Evolutionary conservation across 2,113 vertebrate species (phyloP).

Genomic region (Montifringilla adamsi): DNA sequence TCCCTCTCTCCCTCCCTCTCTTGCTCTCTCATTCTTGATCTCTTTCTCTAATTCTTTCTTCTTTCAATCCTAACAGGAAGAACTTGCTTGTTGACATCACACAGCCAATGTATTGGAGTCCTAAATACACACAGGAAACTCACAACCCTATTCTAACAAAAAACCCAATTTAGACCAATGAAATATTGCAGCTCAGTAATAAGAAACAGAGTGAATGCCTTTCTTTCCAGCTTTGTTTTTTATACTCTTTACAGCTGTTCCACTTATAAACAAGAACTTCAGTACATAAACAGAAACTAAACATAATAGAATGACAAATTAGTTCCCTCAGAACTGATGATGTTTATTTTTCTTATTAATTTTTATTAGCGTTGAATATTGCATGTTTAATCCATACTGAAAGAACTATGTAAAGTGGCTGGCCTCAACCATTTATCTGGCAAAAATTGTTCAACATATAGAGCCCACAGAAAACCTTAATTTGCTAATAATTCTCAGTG

Average conservation of each 20-base stretch:
- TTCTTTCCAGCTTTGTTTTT: not conserved
- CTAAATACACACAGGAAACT: not conserved
- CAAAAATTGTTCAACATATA: not conserved
- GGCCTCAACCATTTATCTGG: not conserved
- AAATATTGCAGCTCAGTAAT: not conserved
- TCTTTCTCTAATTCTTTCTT: too few relatives aligned
- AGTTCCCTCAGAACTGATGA: not conserved
- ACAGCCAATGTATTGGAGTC: not conserved
- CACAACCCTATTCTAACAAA: not conserved
- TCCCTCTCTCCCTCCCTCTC: not conserved
- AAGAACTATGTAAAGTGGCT: not conserved
- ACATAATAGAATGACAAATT: constrained; percentile 9
- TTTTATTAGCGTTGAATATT: not conserved
- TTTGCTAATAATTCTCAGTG: constrained; percentile 51
- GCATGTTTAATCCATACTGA: not conserved
- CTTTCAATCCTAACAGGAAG: rapidly evolving
- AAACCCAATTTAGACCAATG: not conserved
- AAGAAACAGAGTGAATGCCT: not conserved
- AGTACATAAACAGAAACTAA: constrained; percentile 34
- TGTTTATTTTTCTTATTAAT: constrained; percentile 28
- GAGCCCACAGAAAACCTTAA: not conserved
- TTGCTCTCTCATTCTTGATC: not conserved
- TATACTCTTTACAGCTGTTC: constrained; percentile 18
- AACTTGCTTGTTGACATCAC: not conserved
- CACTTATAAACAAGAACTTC: constrained; percentile 50